Percentiles rank a stretch among this genome's conserved stretches.
These are phyloP conservation scores for Acrocephalus scirpaceus DNA, from an alignment of 2,797 vertebrate species.

Conservation along the genomic window DNA sequence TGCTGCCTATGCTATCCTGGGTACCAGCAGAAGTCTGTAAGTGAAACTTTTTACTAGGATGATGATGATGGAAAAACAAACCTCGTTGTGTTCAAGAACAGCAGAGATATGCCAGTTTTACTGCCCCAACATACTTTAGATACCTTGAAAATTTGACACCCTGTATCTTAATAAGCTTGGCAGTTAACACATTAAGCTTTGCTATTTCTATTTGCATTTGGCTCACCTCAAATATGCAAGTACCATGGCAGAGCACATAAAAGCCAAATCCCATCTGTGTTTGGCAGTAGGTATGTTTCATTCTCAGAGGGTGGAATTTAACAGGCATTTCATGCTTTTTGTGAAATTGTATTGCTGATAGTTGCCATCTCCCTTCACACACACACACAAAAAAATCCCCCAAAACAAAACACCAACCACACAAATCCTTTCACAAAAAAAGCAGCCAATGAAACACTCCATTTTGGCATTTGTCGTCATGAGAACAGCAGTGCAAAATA, in stretches of 20 bases:
- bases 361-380: neutral
- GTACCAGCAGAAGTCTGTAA: neutral
- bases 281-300: neutral
- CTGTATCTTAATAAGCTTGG: neutral
- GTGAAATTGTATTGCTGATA: neutral
- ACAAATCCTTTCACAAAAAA: neutral
- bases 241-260: neutral
- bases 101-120: neutral
- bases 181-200: neutral
- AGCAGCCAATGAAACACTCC: neutral
- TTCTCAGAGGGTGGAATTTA: neutral
- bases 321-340: neutral
- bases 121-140: neutral
- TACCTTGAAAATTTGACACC: neutral
- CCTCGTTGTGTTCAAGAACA: neutral
- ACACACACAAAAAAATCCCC: neutral
- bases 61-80: neutral
- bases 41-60: neutral
- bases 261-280: neutral
- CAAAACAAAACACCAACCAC: neutral
- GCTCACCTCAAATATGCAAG: constrained; percentile 11
- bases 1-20: neutral
- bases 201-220: neutral
- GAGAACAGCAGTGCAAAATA: neutral
- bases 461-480: neutral